These are phyloP conservation scores for Siderastrea radians DNA, from an alignment of 92 coral and sea anemone species.

Conservation along the genomic window DNA sequence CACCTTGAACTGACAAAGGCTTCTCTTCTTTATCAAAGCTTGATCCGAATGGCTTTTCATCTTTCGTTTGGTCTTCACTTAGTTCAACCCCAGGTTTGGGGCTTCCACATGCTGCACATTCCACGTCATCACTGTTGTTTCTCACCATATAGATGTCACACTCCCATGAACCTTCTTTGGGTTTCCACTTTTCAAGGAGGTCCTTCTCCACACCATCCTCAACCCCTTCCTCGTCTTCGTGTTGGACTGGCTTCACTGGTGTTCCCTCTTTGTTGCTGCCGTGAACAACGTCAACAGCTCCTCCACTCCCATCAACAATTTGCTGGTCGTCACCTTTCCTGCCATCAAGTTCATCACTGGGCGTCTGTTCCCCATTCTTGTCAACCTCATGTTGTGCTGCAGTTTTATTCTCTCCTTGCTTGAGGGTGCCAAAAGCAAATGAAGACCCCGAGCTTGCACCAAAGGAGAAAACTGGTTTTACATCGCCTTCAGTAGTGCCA, in stretches of 20 bases:
- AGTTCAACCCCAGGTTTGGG: slow-evolving; percentile 40
- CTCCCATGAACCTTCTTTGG: background rate
- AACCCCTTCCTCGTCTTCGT: background rate
- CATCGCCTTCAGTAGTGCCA: background rate
- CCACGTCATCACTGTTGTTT: background rate
- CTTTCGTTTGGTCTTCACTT: background rate
- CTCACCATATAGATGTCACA: too few species aligned
- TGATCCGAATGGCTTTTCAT: background rate
- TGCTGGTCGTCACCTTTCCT: background rate
- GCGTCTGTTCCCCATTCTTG: background rate
- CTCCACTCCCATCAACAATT: background rate
- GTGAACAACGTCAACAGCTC: background rate
- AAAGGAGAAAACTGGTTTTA: background rate
- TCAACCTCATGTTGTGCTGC: background rate
- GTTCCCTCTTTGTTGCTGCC: background rate
- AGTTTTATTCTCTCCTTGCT: background rate
- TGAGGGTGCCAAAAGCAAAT: background rate
- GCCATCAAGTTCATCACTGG: background rate
- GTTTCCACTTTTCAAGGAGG: background rate
- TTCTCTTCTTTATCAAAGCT: background rate
- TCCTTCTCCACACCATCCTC: background rate
- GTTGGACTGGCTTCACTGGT: background rate
- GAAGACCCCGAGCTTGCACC: background rate
- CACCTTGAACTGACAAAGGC: background rate
- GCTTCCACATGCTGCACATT: slow-evolving; percentile 62